Percentiles rank a stretch among this genome's conserved stretches.
Evolutionary conservation across 2,113 vertebrate genomes (phyloP).

Genomic region (Brienomyrus longianalis): DNA sequence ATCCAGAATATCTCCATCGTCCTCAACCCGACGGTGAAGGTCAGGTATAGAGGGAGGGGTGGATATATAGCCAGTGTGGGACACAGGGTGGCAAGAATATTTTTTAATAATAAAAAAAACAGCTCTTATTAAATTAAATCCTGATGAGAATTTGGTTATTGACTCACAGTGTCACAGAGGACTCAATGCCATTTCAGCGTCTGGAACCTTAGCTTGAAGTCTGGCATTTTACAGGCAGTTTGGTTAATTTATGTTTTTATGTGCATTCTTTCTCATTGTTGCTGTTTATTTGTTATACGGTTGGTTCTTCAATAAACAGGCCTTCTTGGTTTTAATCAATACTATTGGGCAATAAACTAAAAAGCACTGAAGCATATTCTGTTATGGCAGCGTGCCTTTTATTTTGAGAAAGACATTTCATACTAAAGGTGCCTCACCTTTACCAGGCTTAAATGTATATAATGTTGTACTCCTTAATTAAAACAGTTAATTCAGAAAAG

Average conservation of each 20-base stretch:
- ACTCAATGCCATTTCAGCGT: neutral
- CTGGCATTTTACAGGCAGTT: neutral
- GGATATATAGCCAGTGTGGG: neutral
- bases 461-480: neutral
- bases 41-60: slow-evolving; percentile 38
- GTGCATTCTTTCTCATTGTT: neutral
- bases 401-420: neutral
- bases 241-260: neutral
- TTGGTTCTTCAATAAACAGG: neutral
- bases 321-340: neutral
- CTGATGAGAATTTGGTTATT: neutral
- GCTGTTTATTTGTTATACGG: neutral
- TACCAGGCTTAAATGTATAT: neutral
- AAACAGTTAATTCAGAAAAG: neutral
- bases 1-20: slow-evolving; percentile 99
- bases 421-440: neutral
- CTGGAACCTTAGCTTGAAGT: neutral
- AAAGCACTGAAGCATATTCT: neutral
- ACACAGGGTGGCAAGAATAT: neutral
- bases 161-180: neutral
- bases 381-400: neutral
- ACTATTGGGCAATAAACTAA: neutral
- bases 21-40: slow-evolving; percentile 95
- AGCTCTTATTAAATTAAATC: neutral
- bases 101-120: neutral